phyloP scores from a whole-genome alignment of 2,113 vertebrate genomes.

The Grammomys surdaster region DNA sequence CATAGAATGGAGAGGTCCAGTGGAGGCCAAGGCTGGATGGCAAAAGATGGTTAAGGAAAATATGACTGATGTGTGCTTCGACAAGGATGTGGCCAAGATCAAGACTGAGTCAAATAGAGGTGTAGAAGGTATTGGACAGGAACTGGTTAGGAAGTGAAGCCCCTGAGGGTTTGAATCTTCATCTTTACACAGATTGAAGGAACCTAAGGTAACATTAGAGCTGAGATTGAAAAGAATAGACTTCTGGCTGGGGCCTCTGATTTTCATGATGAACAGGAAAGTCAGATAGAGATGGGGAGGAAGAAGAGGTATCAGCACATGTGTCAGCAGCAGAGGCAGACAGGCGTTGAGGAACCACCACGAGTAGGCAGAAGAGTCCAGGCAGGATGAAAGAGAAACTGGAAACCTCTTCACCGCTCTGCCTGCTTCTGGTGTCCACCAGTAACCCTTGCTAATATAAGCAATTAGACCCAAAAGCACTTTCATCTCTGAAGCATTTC shows the following conservation, averaged over 20 bases:
- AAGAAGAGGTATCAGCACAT: background rate
- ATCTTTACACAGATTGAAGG: background rate
- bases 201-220: background rate
- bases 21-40: background rate
- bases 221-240: background rate
- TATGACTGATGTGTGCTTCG: background rate
- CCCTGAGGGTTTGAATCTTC: background rate
- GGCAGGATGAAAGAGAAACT: background rate
- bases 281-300: background rate
- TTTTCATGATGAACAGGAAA: background rate
- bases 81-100: background rate
- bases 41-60: background rate
- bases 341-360: background rate
- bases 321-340: background rate
- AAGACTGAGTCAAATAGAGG: background rate
- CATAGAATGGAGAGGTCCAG: background rate
- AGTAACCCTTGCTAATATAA: background rate
- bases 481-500: background rate
- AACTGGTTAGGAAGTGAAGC: background rate
- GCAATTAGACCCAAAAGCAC: background rate
- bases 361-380: background rate
- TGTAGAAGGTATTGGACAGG: background rate
- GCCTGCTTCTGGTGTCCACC: too few relatives aligned
- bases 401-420: background rate
- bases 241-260: background rate